Percentiles rank a stretch among this genome's conserved stretches.
phyloP scores from a whole-genome alignment of 2,797 vertebrate species.

The Bovichtus variegatus region DNA sequence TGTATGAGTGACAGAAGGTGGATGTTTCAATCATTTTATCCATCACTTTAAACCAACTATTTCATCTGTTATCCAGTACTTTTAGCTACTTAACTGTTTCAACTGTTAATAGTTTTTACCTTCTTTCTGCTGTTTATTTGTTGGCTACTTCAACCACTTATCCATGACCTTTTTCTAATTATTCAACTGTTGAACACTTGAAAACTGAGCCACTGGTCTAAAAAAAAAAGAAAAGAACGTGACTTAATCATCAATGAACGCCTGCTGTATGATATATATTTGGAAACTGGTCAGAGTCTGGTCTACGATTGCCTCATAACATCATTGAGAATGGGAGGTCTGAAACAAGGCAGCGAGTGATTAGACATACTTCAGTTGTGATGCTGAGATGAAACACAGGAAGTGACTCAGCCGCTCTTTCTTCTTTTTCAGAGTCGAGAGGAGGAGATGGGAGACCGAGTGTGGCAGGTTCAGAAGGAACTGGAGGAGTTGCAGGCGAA shows the following conservation, averaged over 20 bases:
- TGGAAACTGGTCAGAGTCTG: conserved; percentile 11
- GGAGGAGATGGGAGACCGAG: conserved; percentile 95
- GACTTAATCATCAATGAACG: neutral
- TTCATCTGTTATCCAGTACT: neutral
- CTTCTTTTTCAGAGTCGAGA: conserved; percentile 89
- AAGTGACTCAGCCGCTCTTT: conserved; percentile 53
- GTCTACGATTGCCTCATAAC: conserved; percentile 22
- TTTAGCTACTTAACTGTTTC: neutral
- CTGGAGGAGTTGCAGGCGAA: conserved; percentile 88
- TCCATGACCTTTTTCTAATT: neutral
- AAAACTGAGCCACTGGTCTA: too few species aligned
- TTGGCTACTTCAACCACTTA: neutral
- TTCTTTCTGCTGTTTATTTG: neutral
- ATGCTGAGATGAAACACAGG: conserved; percentile 59
- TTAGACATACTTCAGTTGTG: conserved; percentile 56
- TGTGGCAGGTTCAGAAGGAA: conserved; percentile 91
- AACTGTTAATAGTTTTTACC: neutral
- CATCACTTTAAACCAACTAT: too few species aligned
- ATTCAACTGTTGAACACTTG: too few species aligned
- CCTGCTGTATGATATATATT: conserved; percentile 33
- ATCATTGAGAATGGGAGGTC: conserved; percentile 43
- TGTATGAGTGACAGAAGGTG: neutral
- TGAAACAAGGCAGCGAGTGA: conserved; percentile 34
- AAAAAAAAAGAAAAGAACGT: too few species aligned
- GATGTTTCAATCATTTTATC: too few species aligned